Evolutionary conservation across 2,888 invertebrate species (phyloP), one percentile per base, ranked within the genome.

Genomic region (Suillia variegata): DNA sequence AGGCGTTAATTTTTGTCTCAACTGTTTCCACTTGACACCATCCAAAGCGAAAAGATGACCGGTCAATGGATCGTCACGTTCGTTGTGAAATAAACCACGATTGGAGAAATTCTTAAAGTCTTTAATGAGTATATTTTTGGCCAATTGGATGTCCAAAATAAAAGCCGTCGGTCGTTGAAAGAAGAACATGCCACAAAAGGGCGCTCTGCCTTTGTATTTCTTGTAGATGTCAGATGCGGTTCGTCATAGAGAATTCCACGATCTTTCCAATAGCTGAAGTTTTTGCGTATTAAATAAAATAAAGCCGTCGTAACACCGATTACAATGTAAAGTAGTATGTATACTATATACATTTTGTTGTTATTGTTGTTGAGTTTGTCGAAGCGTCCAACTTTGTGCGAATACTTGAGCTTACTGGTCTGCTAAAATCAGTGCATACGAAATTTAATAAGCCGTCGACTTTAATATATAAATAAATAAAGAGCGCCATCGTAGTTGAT

Each of bases 1-100:
- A 1, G 83, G 82, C 2, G 82, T 78, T 21, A 84, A 54, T 53
- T 82, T 81, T 1, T 71, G 61, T 33, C 84, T 68, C 26, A 83
- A 65, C 4, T 68, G 67, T 62, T 77, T 81, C 84, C 84, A 84
- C 12, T 59, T 58, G 4, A 34, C 21, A 4, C 80, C 82, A 5
- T 74, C 73, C 31, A 79, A 31, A n/a, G 67, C 53, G 58, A 78
- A 71, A 22, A 82, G 62, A 67, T 78, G 70, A 0, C 62, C 76
- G 0, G 71, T 63, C 2, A 81, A 56, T 1, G 81, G 81, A 59
- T 79, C 79, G 10, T 65, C 56, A 15, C 69, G 63, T 47, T 76
- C 77, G 57, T 80, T 74, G 20, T 64, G 56, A 13, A 67, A 70
- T 3, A 75, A 20, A 2, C 76, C 74, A 26, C 77, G 76, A 65